Base-by-base conservation (phyloP, 2,113 vertebrate species). In the Machaerirhynchus nigripectus region DNA sequence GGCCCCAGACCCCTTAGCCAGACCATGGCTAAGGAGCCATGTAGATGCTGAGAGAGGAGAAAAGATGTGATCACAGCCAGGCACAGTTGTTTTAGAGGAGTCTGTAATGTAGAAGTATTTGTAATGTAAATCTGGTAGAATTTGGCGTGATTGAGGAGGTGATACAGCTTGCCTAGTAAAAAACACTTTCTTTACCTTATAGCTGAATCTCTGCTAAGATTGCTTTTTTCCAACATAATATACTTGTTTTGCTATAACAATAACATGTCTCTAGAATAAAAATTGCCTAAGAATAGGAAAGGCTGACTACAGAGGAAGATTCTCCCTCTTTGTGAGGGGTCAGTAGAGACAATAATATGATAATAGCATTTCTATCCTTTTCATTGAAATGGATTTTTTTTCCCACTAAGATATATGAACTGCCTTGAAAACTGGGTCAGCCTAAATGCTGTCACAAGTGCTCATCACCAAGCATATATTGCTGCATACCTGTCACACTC, bases 381-480 rank as follows among this genome's bases (percentile, higher is more conserved):
- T 87, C 65, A 86, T 59, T 77, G 49, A 73, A 73, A 74, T 3
- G 56, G 87, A 56, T 61, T 84, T 80, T 82, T 95, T 95, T 89
- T 55, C 2, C 60, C 22, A 37, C 76, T 74, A 63, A 94, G 79
- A 57, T 86, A 49, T n/a, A 76, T 81, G 81, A 76, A 75, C 90
- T 94, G 44, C 47, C 77, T 81, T 82, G 83, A 79, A 94, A 90
- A 92, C 84, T 87, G 55, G 95, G 96, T 95, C 95, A 81, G 19
- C 84, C 88, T 96, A 93, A 93, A 78, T 52, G 71, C 82, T 89
- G 84, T 95, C 94, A 92, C 33, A 24, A 64, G 59, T 96, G 49
- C 74, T 91, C 75, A 68, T 89, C 52, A 88, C 93, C 84, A 82
- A 71, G 74, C 9, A 5, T 55, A 49, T 70, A 57, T 81, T 61